Evolutionary conservation across 2,797 vertebrate species (phyloP), one percentile per base, ranked within the genome.

Genomic region (Rhinogobio ventralis): DNA sequence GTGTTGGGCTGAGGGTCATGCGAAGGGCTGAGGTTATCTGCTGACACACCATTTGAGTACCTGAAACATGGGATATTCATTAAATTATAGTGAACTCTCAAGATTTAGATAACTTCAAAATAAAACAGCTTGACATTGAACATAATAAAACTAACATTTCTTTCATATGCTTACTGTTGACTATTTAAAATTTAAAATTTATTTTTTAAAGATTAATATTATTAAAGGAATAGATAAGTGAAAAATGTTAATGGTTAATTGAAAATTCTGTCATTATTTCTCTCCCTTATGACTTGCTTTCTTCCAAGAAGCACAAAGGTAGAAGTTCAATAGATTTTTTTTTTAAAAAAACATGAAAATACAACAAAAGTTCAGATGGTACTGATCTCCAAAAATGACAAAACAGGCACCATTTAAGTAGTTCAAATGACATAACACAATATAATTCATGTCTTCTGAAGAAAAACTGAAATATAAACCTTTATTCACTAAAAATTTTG

Each of bases 11-110:
- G 96, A 91, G 95, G 96, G 28, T 72, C 83, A 39, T 72, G 73
- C 1, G 45, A 96, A 91, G 95, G 96, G 85, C 95, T 93, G 86
- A 86, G 85, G 73, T 90, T 95, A 79, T 97, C 96, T 28, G 94
- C 93, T 79, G 96, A 89, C 84, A 96, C 93, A 67, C 97, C 97
- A 0, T 98, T 98, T 57, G 96, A 95, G 89, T 95, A 95, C 89
- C 93, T 95, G 73, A 82, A 93, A 33, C 36, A 39, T 45, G 17
- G 33, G 5, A 42, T 57, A 72, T 69, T 8, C 30, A 39, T 66
- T 74, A 0, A 66, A 30, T 39, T 57, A 17, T 6, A 77, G n/a
- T 42, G 11, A 67, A 55, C 13, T 76, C 11, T 66, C 2, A 79
- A 60, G 13, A 42, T 76, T 39, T 57, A 5, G 46, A 23, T 53